A percentile compares a stretch with the other conserved stretches of the same genome.
Conservation (phyloP, 2,113 vertebrate species). For the Lichenostomus cassidix region DNA sequence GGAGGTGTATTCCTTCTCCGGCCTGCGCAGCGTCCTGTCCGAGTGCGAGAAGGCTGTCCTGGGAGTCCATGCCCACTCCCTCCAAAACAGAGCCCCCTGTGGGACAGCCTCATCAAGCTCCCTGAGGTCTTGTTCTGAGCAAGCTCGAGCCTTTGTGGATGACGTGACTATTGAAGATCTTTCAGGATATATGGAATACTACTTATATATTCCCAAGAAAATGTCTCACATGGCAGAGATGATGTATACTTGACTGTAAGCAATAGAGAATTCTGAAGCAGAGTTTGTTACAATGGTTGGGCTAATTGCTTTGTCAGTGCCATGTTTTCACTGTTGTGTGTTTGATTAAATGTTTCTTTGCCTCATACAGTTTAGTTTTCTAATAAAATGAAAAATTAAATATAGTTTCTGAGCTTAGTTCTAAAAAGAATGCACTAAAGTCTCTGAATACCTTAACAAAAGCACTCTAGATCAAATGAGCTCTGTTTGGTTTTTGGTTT, state of each 20-base stretch:
- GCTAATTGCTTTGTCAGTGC: constrained; percentile 42
- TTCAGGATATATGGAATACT: constrained; percentile 97
- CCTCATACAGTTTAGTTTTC: constrained; percentile 57
- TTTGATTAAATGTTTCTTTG: constrained; percentile 60
- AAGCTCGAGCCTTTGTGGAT: constrained; percentile 84
- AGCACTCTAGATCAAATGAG: constrained; percentile 17
- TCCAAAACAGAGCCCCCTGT: constrained; percentile 38
- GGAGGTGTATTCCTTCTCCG: constrained; percentile 83
- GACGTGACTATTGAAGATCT: constrained; percentile 99
- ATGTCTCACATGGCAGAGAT: constrained; percentile 90
- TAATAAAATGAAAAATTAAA: constrained; percentile 56
- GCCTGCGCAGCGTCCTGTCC: constrained; percentile 76
- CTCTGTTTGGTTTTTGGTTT: background rate
- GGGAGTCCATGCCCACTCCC: constrained; percentile 46
- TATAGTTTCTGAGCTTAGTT: constrained; percentile 51
- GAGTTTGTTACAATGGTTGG: background rate
- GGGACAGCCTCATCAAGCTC: constrained; percentile 47
- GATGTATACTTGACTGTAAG: constrained; percentile 82
- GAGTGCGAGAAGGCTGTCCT: constrained; percentile 76
- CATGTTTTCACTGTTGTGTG: constrained; percentile 37
- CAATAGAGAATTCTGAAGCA: background rate
- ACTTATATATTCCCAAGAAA: constrained; percentile 89
- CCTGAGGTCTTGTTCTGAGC: constrained; percentile 81
- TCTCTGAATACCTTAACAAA: constrained; percentile 36
- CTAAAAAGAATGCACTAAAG: constrained; percentile 50